Evolutionary conservation across 2,888 invertebrate species (phyloP), one percentile per base, ranked within the genome.

Genomic region (Listrodromus nycthemerus): DNA sequence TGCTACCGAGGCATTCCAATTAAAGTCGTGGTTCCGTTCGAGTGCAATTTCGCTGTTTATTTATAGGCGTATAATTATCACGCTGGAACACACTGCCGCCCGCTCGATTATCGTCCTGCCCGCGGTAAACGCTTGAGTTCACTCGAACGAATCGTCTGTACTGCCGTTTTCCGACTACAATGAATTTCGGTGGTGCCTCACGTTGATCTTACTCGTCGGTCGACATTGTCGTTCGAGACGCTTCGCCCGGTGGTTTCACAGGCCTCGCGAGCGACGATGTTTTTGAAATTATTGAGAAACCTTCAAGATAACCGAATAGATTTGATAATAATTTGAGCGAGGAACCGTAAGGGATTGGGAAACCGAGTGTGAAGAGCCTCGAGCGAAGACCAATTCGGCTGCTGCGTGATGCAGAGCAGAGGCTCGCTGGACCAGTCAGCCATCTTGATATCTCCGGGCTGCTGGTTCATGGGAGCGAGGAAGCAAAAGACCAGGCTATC

Each of bases 41-140:
- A 89, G 88, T 84, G 89, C 89, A 90, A 87, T 90, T 90, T 89
- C 86, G 84, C 63, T 87, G 89, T 89, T 91, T 91, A 91, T 91
- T 91, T 91, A 91, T 91, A 89, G 89, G 85, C 87, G 80, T 87
- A 83, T 87, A 87, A 89, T 90, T 90, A 90, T 89, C 90, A 88
- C 88, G 90, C 88, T 86, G 86, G 86, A 75, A 76, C 87, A 86
- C 87, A 86, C 89, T 50, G 80, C 70, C n/a, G 52, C 84, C 50
- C 85, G 85, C 73, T 86, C 86, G 85, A 87, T 86, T 86, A 90
- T 89, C 88, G 86, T 86, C 85, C 89, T 87, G 83, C 86, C 24
- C n/a, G 4, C 30, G 13, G 41, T 71, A 41, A 79, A 71, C 71
- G 65, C 45, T 84, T 19, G 58, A 41, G 55, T 21, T 70, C 16